Percentiles rank a stretch among this genome's conserved stretches.
Evolutionary conservation across 2,888 invertebrate genomes (phyloP).

Genomic region (Yponomeuta sedellus): DNA sequence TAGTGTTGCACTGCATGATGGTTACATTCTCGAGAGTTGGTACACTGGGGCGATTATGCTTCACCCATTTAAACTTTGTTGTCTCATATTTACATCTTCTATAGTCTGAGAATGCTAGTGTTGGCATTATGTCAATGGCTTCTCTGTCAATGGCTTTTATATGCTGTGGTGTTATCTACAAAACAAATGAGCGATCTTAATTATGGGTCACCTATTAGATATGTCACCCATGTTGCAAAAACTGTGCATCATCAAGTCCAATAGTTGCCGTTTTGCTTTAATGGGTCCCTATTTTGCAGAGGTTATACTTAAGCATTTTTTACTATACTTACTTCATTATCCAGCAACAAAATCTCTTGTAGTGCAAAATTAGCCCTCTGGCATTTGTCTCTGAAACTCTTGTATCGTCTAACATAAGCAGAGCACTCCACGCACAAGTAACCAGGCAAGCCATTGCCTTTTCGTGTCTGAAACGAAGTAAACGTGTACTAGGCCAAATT

Average conservation of each 20-base stretch:
- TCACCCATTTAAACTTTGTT: slow-evolving; percentile 47
- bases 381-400: slow-evolving; percentile 55
- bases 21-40: slow-evolving; percentile 33
- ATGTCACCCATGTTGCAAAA: too few species aligned
- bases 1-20: slow-evolving; percentile 43
- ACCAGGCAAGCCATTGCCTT: slow-evolving; percentile 48
- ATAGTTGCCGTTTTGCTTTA: too few species aligned
- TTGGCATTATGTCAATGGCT: slow-evolving; percentile 37
- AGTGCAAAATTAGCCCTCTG: slow-evolving; percentile 54
- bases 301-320: neutral
- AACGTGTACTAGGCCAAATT: neutral
- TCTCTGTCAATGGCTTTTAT: slow-evolving; percentile 39
- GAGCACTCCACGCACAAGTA: slow-evolving; percentile 56
- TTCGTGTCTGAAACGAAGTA: slow-evolving; percentile 39
- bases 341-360: slow-evolving; percentile 44
- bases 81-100: slow-evolving; percentile 41
- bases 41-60: slow-evolving; percentile 33
- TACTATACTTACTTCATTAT: slow-evolving; percentile 42
- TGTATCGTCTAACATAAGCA: slow-evolving; percentile 43
- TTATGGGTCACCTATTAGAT: neutral
- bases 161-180: slow-evolving; percentile 46
- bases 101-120: slow-evolving; percentile 40
- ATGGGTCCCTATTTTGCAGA: too few species aligned
- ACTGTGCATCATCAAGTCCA: too few species aligned
- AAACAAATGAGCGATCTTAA: slow-evolving; percentile 18